These are phyloP conservation scores for Bombus pascuorum DNA, from an alignment of 1,140 invertebrate genomes.

Conservation along the genomic window DNA sequence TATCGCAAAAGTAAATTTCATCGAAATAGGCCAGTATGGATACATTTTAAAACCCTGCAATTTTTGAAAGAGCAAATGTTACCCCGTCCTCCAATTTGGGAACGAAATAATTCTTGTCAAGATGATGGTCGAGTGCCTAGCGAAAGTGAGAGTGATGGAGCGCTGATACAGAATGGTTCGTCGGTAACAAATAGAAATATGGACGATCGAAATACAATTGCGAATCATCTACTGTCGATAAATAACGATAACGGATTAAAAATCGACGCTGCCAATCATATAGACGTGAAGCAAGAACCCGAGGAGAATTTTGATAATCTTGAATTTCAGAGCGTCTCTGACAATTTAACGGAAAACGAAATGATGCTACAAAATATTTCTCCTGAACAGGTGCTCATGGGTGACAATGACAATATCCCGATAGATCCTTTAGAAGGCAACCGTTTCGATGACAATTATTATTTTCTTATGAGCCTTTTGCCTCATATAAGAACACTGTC, in stretches of 20 bases:
- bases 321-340: conserved; percentile 72
- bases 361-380: conserved; percentile 80
- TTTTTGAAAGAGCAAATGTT: conserved; percentile 81
- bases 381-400: conserved; percentile 76
- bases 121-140: conserved; percentile 63
- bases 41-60: conserved; percentile 77
- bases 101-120: conserved; percentile 64
- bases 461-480: conserved; percentile 79
- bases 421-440: conserved; percentile 74
- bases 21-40: conserved; percentile 78
- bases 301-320: conserved; percentile 74
- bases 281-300: conserved; percentile 76
- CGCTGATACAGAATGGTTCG: conserved; percentile 51
- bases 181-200: conserved; percentile 48
- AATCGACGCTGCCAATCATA: conserved; percentile 53
- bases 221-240: conserved; percentile 66
- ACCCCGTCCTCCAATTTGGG: conserved; percentile 78
- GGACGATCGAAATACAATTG: conserved; percentile 66
- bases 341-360: conserved; percentile 74
- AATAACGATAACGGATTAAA: conserved; percentile 61
- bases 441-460: conserved; percentile 79
- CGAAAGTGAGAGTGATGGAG: conserved; percentile 64
- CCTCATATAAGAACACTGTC: conserved; percentile 78
- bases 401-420: conserved; percentile 69
- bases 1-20: conserved; percentile 76